Percentiles rank a stretch among this genome's conserved stretches.
phyloP scores from a whole-genome alignment of 2,797 vertebrate species.

The Leptodactylus fallax region DNA sequence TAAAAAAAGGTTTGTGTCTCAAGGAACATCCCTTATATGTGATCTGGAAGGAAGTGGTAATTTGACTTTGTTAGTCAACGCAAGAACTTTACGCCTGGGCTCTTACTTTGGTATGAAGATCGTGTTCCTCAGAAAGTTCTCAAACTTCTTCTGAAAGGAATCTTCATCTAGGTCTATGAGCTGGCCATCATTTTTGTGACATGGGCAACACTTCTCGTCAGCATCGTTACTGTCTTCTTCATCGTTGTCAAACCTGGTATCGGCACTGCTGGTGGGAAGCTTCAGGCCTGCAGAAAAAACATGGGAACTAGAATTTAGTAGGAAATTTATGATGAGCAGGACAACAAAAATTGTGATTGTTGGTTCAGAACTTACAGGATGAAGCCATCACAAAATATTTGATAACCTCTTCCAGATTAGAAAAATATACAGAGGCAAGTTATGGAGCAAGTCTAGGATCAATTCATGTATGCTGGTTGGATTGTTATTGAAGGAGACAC shows the following conservation, averaged over 20 bases:
- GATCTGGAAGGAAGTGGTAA: background rate
- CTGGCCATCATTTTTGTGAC: conserved; percentile 71
- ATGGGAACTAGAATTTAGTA: background rate
- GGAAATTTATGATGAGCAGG: background rate
- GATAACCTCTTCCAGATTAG: no score
- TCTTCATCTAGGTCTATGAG: conserved; percentile 71
- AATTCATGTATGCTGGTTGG: no score
- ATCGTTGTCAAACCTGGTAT: conserved; percentile 72
- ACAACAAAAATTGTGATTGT: background rate
- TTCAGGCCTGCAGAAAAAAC: conserved; percentile 72
- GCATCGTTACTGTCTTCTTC: conserved; percentile 64
- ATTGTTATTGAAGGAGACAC: background rate
- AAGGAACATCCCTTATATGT: background rate
- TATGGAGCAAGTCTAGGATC: no score
- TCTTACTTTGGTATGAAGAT: conserved; percentile 81
- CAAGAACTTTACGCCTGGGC: background rate
- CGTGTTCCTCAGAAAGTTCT: conserved; percentile 81
- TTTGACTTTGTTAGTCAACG: background rate
- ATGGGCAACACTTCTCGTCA: conserved; percentile 78
- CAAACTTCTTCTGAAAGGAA: conserved; percentile 83
- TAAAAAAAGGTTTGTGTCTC: background rate
- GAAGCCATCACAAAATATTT: no score
- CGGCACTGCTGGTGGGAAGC: conserved; percentile 77
- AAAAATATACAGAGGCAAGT: no score
- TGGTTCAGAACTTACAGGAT: background rate